These are phyloP conservation scores for Syrista parreyssii DNA, from an alignment of 2,888 invertebrate genomes.

Conservation along the genomic window DNA sequence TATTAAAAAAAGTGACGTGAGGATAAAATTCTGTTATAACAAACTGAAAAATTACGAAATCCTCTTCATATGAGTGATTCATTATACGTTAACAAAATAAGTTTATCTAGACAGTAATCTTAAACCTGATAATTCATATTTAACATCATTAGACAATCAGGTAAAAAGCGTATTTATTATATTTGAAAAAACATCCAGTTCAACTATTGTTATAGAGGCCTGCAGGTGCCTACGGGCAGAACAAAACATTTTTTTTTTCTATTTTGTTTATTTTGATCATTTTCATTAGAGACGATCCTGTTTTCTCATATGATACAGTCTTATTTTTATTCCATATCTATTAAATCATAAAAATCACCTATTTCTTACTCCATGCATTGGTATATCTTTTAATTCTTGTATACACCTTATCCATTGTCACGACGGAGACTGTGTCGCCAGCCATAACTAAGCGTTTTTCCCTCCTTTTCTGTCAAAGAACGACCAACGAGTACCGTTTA, in stretches of 20 bases:
- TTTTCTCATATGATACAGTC: background rate
- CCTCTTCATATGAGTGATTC: background rate
- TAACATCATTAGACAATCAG: background rate
- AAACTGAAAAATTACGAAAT: background rate
- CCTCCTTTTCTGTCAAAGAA: background rate
- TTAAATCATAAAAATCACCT: background rate
- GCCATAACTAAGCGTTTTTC: background rate
- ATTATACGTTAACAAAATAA: background rate
- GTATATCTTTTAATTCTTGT: background rate
- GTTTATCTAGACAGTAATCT: background rate
- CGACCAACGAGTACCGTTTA: background rate
- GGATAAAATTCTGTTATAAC: background rate
- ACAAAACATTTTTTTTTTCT: background rate
- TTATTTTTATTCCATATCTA: background rate
- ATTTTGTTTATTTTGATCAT: background rate
- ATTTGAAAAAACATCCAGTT: background rate
- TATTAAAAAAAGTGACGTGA: background rate
- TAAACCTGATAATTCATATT: background rate
- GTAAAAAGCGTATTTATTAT: background rate
- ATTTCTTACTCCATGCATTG: background rate
- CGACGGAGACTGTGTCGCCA: background rate
- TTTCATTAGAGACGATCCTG: background rate
- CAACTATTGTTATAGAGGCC: background rate
- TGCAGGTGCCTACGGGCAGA: background rate
- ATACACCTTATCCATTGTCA: background rate